Percentiles rank a stretch among this genome's conserved stretches.
Evolutionary conservation across 2,797 vertebrate species (phyloP).

Genomic region (Todus mexicanus): DNA sequence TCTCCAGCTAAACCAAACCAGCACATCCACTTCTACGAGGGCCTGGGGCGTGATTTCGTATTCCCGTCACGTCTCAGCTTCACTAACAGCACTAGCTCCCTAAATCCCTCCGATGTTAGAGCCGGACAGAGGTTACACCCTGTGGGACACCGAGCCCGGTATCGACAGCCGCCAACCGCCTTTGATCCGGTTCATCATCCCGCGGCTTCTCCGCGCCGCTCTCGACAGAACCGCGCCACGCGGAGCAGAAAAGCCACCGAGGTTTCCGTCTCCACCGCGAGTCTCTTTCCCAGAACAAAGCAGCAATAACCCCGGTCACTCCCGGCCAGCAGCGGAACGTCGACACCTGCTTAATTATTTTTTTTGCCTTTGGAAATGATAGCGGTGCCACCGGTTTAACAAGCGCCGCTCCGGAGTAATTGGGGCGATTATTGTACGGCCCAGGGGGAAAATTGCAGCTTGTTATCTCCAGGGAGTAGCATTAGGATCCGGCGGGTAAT

Average conservation of each 20-base stretch:
- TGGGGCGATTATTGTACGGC: conserved; percentile 58
- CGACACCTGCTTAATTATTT: conserved; percentile 65
- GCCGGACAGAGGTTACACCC: conserved; percentile 19
- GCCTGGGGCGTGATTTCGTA: neutral
- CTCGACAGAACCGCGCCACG: conserved; percentile 5
- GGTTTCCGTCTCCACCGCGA: neutral
- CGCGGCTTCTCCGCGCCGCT: neutral
- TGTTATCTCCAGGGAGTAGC: conserved; percentile 63
- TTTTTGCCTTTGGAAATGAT: conserved; percentile 50
- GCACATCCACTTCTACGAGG: neutral
- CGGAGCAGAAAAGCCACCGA: neutral
- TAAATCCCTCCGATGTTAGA: neutral
- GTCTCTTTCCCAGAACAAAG: neutral
- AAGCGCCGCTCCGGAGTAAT: conserved; percentile 65
- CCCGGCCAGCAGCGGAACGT: neutral
- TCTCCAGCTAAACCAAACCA: neutral
- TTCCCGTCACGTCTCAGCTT: neutral
- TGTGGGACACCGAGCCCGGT: neutral
- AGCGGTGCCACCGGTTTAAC: conserved; percentile 50
- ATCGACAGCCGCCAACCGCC: neutral
- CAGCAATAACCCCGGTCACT: neutral
- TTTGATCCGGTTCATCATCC: neutral
- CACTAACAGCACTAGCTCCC: neutral
- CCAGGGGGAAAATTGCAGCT: conserved; percentile 56
- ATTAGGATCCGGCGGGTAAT: conserved; percentile 57